Percentiles rank a stretch among this genome's conserved stretches.
These are phyloP conservation scores for Nothocercus julius DNA, from an alignment of 2,113 vertebrate genomes.

Conservation along the genomic window DNA sequence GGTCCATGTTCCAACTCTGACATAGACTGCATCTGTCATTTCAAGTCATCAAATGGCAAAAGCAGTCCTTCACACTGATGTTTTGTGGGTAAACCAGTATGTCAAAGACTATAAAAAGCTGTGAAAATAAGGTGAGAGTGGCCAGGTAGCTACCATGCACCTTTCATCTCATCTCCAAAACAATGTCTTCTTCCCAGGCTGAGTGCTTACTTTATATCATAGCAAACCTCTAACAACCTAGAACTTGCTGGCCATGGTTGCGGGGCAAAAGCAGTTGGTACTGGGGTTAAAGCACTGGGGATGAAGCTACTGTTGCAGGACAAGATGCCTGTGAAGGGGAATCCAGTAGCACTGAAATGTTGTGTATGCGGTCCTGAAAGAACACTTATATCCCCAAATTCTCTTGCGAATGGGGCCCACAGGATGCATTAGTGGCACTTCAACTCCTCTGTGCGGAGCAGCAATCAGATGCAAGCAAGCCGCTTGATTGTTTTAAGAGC, in stretches of 20 bases:
- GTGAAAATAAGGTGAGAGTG: neutral
- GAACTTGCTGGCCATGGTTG: neutral
- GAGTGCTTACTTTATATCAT: neutral
- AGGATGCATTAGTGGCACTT: neutral
- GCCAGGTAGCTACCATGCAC: neutral
- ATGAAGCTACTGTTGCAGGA: neutral
- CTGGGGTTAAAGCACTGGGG: neutral
- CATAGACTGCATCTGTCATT: neutral
- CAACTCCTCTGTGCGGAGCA: neutral
- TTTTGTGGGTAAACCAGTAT: neutral
- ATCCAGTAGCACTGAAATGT: neutral
- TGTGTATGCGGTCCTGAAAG: neutral
- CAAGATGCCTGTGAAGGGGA: neutral
- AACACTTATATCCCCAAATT: neutral
- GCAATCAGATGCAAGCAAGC: neutral
- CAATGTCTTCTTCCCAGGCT: neutral
- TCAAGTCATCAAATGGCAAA: neutral
- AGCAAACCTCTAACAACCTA: neutral
- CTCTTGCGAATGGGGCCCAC: neutral
- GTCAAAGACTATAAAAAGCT: neutral
- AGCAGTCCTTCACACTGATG: neutral
- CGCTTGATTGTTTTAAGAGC: neutral
- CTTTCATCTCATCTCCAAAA: neutral
- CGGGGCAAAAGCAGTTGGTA: neutral
- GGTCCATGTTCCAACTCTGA: rapidly evolving